Percentiles rank a stretch among this genome's conserved stretches.
Conservation (phyloP, 2,888 invertebrate species). For the Tholera decimalis region DNA sequence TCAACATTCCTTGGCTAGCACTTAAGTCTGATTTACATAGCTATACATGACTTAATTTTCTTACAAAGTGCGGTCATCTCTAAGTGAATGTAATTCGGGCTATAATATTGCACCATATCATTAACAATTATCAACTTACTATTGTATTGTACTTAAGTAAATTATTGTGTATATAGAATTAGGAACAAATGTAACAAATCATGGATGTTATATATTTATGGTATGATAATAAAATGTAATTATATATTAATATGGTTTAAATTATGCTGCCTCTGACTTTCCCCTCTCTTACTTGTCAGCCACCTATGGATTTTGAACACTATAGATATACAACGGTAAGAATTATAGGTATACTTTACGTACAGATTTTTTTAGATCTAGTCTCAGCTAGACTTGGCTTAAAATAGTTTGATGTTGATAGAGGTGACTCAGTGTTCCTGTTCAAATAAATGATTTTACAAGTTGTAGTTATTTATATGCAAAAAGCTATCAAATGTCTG, state of each 20-base stretch:
- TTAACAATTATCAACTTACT: slow-evolving; percentile 68
- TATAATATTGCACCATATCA: slow-evolving; percentile 65
- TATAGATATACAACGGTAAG: too few relatives aligned
- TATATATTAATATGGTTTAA: slow-evolving; percentile 29
- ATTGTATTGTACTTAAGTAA: slow-evolving; percentile 81
- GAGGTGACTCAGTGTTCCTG: too few relatives aligned
- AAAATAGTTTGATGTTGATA: too few relatives aligned
- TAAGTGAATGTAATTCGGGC: slow-evolving; percentile 42
- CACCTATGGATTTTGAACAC: too few relatives aligned
- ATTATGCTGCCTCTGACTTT: slow-evolving; percentile 9
- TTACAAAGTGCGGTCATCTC: slow-evolving; percentile 3
- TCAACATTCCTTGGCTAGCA: slow-evolving; percentile 66
- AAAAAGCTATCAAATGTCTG: too few relatives aligned
- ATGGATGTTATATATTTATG: slow-evolving; percentile 69
- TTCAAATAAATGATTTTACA: too few relatives aligned
- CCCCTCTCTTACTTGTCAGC: too few relatives aligned
- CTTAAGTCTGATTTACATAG: slow-evolving; percentile 50
- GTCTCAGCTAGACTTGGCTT: too few relatives aligned
- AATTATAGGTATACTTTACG: too few relatives aligned
- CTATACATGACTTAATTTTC: not conserved
- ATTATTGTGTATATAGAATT: slow-evolving; percentile 83
- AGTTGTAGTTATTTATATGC: too few relatives aligned
- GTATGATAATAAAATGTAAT: slow-evolving; percentile 66
- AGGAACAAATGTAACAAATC: slow-evolving; percentile 65
- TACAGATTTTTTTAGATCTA: too few relatives aligned